Conservation (phyloP, 2,797 vertebrate species). For the Pseudotriccus pelzelni region DNA sequence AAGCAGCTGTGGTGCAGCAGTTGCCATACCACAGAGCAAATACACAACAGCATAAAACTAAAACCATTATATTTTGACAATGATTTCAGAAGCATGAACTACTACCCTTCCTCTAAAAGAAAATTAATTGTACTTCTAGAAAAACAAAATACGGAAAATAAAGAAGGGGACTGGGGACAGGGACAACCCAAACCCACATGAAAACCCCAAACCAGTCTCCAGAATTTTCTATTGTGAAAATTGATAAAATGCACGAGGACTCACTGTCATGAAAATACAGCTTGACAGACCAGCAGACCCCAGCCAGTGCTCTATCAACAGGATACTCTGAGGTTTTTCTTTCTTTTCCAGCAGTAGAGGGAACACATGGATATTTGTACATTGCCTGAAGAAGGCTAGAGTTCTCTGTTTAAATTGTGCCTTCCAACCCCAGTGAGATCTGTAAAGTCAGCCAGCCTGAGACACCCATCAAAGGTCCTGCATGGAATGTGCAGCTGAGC, state of each 20-base stretch:
- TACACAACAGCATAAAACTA: background rate
- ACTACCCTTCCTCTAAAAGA: background rate
- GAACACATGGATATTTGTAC: background rate
- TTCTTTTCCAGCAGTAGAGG: background rate
- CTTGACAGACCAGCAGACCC: background rate
- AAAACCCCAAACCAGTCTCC: background rate
- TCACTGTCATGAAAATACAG: background rate
- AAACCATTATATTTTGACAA: background rate
- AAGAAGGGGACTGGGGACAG: fast-evolving
- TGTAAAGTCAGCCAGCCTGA: background rate
- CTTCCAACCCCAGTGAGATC: background rate
- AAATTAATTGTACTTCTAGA: background rate
- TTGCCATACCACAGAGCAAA: background rate
- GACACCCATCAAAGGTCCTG: background rate
- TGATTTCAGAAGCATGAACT: background rate
- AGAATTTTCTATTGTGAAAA: background rate
- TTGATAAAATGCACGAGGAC: background rate
- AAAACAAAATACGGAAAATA: background rate
- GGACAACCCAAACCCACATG: background rate
- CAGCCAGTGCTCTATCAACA: background rate
- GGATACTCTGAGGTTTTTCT: background rate
- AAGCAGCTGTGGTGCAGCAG: background rate
- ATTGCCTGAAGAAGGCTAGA: background rate
- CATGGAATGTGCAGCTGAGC: fast-evolving
- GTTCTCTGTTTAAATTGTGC: background rate